These are phyloP conservation scores for Nyctalus aviator DNA, from an alignment of 2,797 vertebrate species.

Conservation along the genomic window DNA sequence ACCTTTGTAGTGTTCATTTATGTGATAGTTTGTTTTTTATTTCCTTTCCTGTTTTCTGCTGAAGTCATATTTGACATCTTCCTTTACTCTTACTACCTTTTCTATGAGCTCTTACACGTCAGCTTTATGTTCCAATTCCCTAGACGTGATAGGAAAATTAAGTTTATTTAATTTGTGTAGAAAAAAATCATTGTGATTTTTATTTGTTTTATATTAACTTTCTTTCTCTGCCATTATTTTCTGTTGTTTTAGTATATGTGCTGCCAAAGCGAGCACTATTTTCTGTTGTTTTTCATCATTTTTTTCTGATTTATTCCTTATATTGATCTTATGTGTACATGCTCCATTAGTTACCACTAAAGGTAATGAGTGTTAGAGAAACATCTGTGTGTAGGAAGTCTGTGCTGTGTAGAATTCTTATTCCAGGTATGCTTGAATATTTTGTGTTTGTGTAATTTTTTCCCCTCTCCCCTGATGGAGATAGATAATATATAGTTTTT, in stretches of 20 bases:
- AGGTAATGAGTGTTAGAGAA: background rate
- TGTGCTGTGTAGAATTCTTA: background rate
- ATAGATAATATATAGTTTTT: background rate
- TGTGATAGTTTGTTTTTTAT: background rate
- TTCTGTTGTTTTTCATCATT: background rate
- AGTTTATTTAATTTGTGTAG: background rate
- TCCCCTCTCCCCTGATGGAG: background rate
- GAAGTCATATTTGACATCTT: background rate
- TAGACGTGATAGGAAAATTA: background rate
- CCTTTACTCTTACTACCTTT: background rate
- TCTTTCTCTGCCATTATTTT: conserved; percentile 11
- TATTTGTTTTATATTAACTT: background rate
- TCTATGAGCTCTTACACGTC: background rate
- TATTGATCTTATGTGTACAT: background rate
- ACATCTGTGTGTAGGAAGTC: background rate
- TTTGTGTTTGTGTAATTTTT: no score
- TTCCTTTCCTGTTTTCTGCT: background rate
- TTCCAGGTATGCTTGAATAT: background rate
- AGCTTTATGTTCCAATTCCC: background rate
- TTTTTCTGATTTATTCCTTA: background rate
- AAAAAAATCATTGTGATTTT: background rate
- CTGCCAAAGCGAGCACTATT: no score
- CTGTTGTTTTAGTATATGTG: background rate
- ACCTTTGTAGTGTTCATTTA: background rate
- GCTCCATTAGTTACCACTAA: conserved; percentile 5